phyloP scores from a whole-genome alignment of 2,797 vertebrate genomes.

The Sternotherus odoratus region DNA sequence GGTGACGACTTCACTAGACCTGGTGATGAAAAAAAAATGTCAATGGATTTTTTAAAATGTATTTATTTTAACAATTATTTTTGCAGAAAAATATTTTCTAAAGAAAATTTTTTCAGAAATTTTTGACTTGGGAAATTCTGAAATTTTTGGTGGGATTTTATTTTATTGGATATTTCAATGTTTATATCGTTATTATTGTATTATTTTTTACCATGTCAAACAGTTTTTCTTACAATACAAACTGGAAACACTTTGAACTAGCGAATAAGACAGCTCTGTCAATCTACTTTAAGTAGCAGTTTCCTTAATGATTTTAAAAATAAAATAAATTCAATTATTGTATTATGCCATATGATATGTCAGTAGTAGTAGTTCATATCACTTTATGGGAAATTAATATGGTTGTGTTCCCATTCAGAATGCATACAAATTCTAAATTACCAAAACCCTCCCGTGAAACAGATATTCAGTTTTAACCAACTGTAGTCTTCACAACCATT shows the following conservation, averaged over 20 bases:
- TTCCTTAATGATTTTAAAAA: not conserved
- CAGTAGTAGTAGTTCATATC: not conserved
- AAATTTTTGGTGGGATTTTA: no score
- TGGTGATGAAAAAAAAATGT: no score
- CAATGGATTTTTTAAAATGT: no score
- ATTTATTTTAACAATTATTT: no score
- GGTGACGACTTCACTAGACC: no score
- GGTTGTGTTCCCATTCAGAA: not conserved
- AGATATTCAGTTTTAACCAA: not conserved
- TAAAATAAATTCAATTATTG: not conserved
- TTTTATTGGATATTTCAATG: no score
- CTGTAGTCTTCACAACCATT: not conserved
- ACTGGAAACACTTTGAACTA: not conserved
- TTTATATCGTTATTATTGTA: not conserved
- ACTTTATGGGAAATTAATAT: not conserved
- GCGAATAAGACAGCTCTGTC: not conserved
- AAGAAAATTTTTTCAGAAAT: no score
- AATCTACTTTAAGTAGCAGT: not conserved
- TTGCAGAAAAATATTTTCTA: no score
- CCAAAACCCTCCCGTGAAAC: not conserved
- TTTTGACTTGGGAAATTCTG: no score
- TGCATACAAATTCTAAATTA: not conserved
- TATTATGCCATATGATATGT: not conserved
- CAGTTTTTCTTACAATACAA: not conserved
- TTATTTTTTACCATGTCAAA: not conserved